Evolutionary conservation across 2,797 vertebrate species (phyloP).

Genomic region (Pteropus rufus): DNA sequence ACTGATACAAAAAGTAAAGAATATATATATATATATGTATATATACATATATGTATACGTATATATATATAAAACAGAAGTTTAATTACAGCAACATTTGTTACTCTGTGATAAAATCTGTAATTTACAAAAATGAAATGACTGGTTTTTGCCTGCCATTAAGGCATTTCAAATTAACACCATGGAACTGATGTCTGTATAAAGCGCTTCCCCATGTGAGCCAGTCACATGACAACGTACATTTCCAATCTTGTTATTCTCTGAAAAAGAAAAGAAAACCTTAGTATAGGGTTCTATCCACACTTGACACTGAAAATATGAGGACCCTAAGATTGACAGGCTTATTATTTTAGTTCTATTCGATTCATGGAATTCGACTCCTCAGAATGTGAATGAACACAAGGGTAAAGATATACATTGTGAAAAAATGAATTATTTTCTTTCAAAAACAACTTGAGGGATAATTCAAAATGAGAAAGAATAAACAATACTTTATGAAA

Average conservation of each 20-base stretch:
- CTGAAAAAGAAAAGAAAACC: slow-evolving; percentile 85
- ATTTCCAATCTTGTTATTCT: slow-evolving; percentile 90
- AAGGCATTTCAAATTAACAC: slow-evolving; percentile 97
- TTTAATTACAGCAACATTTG: slow-evolving; percentile 90
- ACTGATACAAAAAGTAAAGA: slow-evolving; percentile 90
- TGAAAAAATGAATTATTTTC: background rate
- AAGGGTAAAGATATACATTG: background rate
- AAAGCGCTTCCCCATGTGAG: slow-evolving; percentile 93
- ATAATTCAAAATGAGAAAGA: background rate
- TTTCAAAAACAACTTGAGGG: background rate
- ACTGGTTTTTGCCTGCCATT: slow-evolving; percentile 94
- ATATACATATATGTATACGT: slow-evolving; percentile 73
- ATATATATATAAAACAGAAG: slow-evolving; percentile 86
- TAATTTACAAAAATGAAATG: slow-evolving; percentile 94
- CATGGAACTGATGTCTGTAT: slow-evolving; percentile 98
- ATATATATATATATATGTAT: slow-evolving; percentile 86
- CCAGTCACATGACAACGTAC: slow-evolving; percentile 91
- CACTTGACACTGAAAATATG: background rate
- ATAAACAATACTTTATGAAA: background rate
- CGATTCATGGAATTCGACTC: background rate
- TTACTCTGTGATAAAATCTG: slow-evolving; percentile 93
- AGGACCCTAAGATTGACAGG: background rate
- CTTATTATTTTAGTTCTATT: slow-evolving; percentile 51
- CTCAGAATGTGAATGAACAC: background rate
- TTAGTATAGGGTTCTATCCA: slow-evolving; percentile 60